Percentiles rank a stretch among this genome's conserved stretches.
Evolutionary conservation across 1,140 invertebrate species (phyloP).

Genomic region (Pissodes strobi): DNA sequence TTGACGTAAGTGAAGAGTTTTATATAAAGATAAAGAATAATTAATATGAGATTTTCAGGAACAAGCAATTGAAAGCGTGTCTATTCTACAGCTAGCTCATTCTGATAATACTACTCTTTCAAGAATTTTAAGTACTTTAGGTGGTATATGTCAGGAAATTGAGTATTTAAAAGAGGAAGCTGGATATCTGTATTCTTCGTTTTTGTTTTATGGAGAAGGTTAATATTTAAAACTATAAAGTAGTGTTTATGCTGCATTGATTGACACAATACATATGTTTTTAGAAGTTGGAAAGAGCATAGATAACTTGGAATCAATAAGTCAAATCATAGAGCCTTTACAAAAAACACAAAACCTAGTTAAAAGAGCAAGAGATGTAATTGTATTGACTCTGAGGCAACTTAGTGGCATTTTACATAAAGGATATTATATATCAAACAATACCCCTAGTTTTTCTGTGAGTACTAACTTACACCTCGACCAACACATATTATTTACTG

Average conservation of each 20-base stretch:
- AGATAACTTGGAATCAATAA: constrained; percentile 43
- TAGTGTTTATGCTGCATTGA: background rate
- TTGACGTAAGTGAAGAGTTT: constrained; percentile 68
- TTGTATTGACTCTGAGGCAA: constrained; percentile 69
- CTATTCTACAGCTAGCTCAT: constrained; percentile 70
- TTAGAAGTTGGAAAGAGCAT: constrained; percentile 24
- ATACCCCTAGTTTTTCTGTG: constrained; percentile 59
- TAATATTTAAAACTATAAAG: constrained; percentile 15
- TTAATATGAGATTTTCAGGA: no score
- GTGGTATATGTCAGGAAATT: constrained; percentile 79
- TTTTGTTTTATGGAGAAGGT: constrained; percentile 69
- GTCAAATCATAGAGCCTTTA: constrained; percentile 60
- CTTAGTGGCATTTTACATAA: constrained; percentile 65
- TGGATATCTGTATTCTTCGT: constrained; percentile 64
- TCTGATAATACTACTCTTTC: constrained; percentile 83
- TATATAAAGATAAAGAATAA: constrained; percentile 59
- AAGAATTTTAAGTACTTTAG: constrained; percentile 79
- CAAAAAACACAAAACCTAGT: constrained; percentile 71
- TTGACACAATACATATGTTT: background rate
- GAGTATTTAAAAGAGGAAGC: constrained; percentile 70
- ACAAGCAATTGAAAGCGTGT: constrained; percentile 63
- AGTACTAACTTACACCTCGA: constrained; percentile 48
- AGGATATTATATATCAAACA: constrained; percentile 56
- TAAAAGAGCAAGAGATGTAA: constrained; percentile 67
- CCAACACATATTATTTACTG: no score